A percentile compares a stretch with the other conserved stretches of the same genome.
Conservation (phyloP, 2,113 vertebrate genomes). For the Salvator merianae region DNA sequence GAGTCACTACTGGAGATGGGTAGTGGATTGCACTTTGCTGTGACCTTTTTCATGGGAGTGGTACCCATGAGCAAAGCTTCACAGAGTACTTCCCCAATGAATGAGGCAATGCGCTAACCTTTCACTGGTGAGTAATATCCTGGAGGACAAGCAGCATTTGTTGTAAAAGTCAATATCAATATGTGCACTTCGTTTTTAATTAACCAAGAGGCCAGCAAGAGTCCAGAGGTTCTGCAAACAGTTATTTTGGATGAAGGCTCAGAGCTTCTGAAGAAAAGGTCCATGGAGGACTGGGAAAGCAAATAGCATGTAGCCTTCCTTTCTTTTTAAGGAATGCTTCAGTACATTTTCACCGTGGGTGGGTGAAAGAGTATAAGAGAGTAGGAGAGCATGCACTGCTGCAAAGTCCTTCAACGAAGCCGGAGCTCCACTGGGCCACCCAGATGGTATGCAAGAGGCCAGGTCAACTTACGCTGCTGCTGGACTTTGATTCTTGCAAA, state of each 20-base stretch:
- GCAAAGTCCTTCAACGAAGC: neutral
- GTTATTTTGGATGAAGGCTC: neutral
- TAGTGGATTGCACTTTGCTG: no score
- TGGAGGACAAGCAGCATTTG: no score
- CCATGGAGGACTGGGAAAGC: neutral
- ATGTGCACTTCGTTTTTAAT: neutral
- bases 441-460: neutral
- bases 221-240: constrained; percentile 16
- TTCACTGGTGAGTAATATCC: no score
- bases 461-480: neutral
- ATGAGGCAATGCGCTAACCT: no score
- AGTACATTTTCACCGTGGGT: no score
- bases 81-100: no score
- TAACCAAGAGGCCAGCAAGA: neutral
- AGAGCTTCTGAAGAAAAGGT: neutral
- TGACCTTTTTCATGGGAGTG: no score
- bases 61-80: no score
- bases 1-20: no score
- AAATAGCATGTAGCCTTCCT: neutral
- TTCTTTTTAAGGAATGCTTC: neutral
- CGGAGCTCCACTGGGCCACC: neutral
- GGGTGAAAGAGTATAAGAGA: no score
- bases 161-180: neutral
- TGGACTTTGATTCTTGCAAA: constrained; percentile 2
- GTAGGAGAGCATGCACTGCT: no score